A percentile compares a stretch with the other conserved stretches of the same genome.
Conservation (phyloP, 2,113 vertebrate genomes). For the Porphyrio hochstetteri region DNA sequence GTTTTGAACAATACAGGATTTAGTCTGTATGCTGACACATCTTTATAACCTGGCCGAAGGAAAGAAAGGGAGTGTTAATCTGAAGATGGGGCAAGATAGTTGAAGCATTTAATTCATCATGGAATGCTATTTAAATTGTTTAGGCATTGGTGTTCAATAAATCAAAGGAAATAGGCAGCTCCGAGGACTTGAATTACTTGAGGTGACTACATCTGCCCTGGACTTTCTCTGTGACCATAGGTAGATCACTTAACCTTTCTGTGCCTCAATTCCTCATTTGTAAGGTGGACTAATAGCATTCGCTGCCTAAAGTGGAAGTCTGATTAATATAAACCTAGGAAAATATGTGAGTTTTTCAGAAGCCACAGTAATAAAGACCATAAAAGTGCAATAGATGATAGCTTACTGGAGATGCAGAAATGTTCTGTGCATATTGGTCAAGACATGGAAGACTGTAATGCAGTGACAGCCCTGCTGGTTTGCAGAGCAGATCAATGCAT, state of each 20-base stretch:
- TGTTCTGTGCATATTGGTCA: neutral
- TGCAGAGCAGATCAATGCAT: neutral
- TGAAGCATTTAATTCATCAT: neutral
- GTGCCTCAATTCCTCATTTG: neutral
- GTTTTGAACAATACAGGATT: neutral
- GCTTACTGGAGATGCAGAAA: neutral
- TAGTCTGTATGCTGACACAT: neutral
- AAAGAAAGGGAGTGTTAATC: neutral
- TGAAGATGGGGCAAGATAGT: neutral
- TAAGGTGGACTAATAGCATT: neutral
- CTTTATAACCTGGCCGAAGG: neutral
- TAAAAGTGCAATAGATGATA: neutral
- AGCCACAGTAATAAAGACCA: neutral
- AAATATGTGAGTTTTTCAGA: neutral
- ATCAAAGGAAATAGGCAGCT: neutral
- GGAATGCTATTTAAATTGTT: neutral
- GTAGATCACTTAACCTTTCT: neutral
- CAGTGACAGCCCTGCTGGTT: neutral
- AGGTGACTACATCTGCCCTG: neutral
- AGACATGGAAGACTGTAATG: neutral
- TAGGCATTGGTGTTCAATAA: neutral
- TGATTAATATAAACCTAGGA: neutral
- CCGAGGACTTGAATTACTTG: rapidly evolving
- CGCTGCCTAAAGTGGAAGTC: neutral
- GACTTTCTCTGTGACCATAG: neutral